phyloP scores from a whole-genome alignment of 2,113 vertebrate species.

The Tricholaema leucomelas region DNA sequence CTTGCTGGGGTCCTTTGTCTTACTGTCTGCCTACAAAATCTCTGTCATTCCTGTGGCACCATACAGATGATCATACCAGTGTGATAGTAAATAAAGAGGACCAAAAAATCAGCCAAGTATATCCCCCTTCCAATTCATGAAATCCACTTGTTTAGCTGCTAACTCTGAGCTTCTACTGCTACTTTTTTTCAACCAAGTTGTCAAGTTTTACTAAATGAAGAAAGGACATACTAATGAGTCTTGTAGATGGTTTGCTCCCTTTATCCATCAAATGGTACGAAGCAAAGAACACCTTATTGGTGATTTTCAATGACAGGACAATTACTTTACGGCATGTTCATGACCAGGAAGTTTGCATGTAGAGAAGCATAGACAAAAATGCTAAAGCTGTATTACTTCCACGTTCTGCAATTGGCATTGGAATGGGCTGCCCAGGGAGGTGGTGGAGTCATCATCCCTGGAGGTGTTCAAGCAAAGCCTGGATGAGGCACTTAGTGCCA shows the following conservation, averaged over 20 bases:
- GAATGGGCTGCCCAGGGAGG: too few species aligned
- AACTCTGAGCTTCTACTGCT: not conserved
- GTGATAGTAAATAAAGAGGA: not conserved
- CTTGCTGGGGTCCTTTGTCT: too few species aligned
- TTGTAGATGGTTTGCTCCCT: not conserved
- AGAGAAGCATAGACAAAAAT: not conserved
- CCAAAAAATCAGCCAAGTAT: not conserved
- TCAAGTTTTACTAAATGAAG: not conserved
- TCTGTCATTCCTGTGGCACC: not conserved
- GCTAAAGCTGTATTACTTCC: not conserved
- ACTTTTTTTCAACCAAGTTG: not conserved
- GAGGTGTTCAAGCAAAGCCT: too few species aligned
- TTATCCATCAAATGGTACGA: not conserved
- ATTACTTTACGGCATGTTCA: not conserved
- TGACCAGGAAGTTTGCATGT: not conserved
- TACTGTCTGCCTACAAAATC: not conserved
- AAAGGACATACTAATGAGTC: not conserved
- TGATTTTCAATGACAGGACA: not conserved
- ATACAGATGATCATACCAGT: not conserved
- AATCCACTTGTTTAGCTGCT: not conserved
- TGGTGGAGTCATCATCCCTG: too few species aligned
- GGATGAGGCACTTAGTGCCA: too few species aligned
- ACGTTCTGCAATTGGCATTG: too few species aligned
- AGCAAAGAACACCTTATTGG: not conserved
- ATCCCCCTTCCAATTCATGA: not conserved